Conservation (phyloP, 2,113 vertebrate genomes). For the Rallus limicola region DNA sequence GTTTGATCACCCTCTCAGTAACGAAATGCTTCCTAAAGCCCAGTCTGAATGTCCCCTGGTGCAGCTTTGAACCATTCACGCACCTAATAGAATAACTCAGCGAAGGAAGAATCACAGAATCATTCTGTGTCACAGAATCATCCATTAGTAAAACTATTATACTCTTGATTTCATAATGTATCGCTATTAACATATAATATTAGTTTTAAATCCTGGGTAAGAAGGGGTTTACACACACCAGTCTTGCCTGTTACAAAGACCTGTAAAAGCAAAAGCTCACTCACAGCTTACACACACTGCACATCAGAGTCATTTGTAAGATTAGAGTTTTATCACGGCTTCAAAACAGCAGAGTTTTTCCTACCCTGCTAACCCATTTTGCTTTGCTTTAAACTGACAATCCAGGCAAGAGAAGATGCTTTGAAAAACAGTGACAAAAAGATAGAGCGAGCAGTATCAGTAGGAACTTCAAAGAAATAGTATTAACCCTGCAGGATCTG, state of each 20-base stretch:
- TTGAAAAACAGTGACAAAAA: not conserved
- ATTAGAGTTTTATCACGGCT: conserved; percentile 25
- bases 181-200: not conserved
- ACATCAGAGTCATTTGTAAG: conserved; percentile 3
- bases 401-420: not conserved
- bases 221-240: not conserved
- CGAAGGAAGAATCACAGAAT: not conserved
- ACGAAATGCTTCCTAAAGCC: not conserved
- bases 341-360: conserved; percentile 10
- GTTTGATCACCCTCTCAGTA: not conserved
- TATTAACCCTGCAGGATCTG: conserved; percentile 11
- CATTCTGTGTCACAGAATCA: too few relatives aligned
- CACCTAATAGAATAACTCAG: not conserved
- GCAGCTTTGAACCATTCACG: not conserved
- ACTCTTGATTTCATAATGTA: not conserved
- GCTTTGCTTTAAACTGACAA: conserved; percentile 53
- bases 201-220: not conserved
- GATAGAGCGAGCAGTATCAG: not conserved
- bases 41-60: not conserved
- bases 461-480: not conserved
- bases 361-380: conserved; percentile 18
- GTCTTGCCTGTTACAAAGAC: not conserved
- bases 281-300: not conserved
- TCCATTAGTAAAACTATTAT: too few relatives aligned
- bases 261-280: not conserved